Evolutionary conservation across 2,888 invertebrate species (phyloP).

Genomic region (Tipula lateralis): DNA sequence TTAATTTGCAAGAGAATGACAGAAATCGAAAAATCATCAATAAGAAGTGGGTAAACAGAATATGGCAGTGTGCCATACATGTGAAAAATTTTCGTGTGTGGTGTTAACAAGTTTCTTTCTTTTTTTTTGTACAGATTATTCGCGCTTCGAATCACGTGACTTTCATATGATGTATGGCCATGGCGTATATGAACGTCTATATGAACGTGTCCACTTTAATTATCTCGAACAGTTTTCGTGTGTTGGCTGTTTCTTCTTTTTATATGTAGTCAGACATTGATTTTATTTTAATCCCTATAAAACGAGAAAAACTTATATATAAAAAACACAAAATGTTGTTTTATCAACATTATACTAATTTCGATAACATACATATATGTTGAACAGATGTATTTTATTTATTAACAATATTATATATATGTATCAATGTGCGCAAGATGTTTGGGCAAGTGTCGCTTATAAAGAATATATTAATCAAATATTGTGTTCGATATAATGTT

Average conservation of each 20-base stretch:
- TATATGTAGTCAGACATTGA: not conserved
- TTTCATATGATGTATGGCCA: not conserved
- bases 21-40: not conserved
- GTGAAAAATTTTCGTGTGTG: not conserved
- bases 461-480: not conserved
- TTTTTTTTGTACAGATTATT: not conserved
- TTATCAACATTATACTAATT: not conserved
- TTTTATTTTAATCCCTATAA: not conserved
- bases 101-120: not conserved
- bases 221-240: not conserved
- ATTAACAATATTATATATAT: not conserved
- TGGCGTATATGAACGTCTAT: not conserved
- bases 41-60: not conserved
- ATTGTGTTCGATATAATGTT: not conserved
- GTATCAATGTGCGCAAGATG: not conserved
- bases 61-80: slow-evolving; percentile 19
- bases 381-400: not conserved
- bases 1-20: not conserved
- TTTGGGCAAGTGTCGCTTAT: not conserved
- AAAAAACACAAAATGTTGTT: not conserved
- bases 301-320: not conserved
- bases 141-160: not conserved
- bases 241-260: not conserved
- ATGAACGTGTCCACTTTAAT: not conserved
- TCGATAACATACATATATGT: not conserved